Conservation (phyloP, 2,888 invertebrate species). For the Perdita meconis region DNA sequence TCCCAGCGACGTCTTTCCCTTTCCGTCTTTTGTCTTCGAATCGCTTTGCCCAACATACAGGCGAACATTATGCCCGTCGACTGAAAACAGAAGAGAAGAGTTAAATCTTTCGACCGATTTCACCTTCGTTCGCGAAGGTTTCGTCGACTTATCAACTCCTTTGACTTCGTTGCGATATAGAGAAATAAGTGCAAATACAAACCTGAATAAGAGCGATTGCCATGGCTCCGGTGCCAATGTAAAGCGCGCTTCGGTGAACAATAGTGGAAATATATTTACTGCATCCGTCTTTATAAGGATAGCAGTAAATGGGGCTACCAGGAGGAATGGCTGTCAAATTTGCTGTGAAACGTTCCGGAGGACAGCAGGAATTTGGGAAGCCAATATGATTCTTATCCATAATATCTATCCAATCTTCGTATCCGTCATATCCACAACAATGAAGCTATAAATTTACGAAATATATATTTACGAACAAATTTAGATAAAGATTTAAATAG, state of each 20-base stretch:
- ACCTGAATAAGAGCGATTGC: conserved; percentile 93
- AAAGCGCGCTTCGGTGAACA: conserved; percentile 89
- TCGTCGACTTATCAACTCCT: neutral
- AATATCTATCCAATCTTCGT: conserved; percentile 86
- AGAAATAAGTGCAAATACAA: conserved; percentile 51
- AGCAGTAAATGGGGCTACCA: conserved; percentile 65
- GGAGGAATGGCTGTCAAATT: conserved; percentile 40
- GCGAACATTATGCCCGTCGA: conserved; percentile 95
- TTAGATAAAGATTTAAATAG: too few species aligned
- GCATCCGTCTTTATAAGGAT: conserved; percentile 85
- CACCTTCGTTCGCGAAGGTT: neutral
- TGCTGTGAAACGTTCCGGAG: conserved; percentile 71
- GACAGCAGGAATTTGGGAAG: conserved; percentile 88
- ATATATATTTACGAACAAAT: neutral
- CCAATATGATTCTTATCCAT: conserved; percentile 80
- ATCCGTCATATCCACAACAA: conserved; percentile 83
- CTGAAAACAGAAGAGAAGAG: conserved; percentile 83
- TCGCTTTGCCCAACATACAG: conserved; percentile 93
- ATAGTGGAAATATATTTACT: conserved; percentile 87
- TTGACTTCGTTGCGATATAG: neutral
- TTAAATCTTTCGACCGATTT: neutral
- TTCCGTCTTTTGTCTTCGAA: conserved; percentile 91
- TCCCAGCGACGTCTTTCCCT: conserved; percentile 90
- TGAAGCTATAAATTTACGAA: conserved; percentile 76
- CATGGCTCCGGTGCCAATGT: conserved; percentile 90